Evolutionary conservation across 2,113 vertebrate species (phyloP).

Genomic region (Stigmatopora argus): DNA sequence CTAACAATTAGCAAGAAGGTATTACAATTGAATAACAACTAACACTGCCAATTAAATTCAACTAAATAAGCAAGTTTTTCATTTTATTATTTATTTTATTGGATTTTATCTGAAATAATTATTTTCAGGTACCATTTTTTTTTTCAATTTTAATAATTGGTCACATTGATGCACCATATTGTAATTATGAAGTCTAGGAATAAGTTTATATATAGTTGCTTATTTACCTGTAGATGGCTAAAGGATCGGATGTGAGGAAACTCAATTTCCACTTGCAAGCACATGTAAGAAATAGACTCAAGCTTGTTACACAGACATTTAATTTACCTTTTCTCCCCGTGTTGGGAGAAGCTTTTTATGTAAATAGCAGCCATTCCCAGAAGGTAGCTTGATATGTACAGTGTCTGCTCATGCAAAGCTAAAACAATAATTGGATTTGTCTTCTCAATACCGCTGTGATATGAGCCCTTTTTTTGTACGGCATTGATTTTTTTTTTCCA

Average conservation of each 20-base stretch:
- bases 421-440: conserved; percentile 47
- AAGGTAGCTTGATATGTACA: conserved; percentile 39
- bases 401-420: conserved; percentile 25
- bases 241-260: not conserved
- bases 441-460: conserved; percentile 38
- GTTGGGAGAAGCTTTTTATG: conserved; percentile 28
- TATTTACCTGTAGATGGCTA: not conserved
- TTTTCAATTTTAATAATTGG: not conserved
- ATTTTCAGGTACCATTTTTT: not conserved
- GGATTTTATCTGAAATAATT: too few relatives aligned
- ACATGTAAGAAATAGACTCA: not conserved
- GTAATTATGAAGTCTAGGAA: not conserved
- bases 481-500: conserved; percentile 19
- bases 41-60: too few relatives aligned
- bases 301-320: conserved; percentile 24
- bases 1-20: too few relatives aligned
- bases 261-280: not conserved
- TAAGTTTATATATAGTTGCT: not conserved
- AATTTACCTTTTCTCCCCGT: conserved; percentile 14
- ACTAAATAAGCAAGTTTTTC: too few relatives aligned
- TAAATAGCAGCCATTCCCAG: conserved; percentile 29
- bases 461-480: conserved; percentile 26
- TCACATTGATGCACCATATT: not conserved
- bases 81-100: too few relatives aligned
- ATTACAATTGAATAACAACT: too few relatives aligned